Conservation (phyloP, 2,797 vertebrate species). For the Molossus molossus region DNA sequence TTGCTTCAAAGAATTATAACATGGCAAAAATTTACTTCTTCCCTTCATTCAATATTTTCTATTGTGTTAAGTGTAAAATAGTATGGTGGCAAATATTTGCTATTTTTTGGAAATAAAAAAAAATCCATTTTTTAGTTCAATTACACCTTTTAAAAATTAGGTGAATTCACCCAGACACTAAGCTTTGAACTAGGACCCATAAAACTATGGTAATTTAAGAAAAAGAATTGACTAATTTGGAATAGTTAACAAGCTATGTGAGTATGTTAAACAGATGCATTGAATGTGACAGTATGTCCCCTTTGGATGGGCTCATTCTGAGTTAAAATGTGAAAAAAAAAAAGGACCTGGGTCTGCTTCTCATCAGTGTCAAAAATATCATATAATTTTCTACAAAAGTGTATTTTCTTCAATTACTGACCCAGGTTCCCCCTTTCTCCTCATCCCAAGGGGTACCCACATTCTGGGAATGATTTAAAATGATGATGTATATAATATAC, state of each 20-base stretch:
- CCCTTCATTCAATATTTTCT: background rate
- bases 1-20: conserved; percentile 31
- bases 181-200: conserved; percentile 58
- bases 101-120: conserved; percentile 52
- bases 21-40: background rate
- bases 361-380: conserved; percentile 79
- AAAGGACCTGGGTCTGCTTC: conserved; percentile 69
- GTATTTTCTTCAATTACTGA: conserved; percentile 72
- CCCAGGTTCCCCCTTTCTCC: conserved; percentile 30
- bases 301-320: conserved; percentile 60
- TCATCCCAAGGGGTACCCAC: conserved; percentile 35
- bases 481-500: conserved; percentile 37
- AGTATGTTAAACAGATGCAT: conserved; percentile 77
- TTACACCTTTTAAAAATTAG: conserved; percentile 57
- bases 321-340: conserved; percentile 72
- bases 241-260: conserved; percentile 61
- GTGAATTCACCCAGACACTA: conserved; percentile 57
- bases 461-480: conserved; percentile 73
- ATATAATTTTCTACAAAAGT: conserved; percentile 74
- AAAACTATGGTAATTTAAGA: conserved; percentile 61
- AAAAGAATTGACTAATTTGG: conserved; percentile 77
- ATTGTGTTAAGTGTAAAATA: background rate
- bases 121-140: conserved; percentile 50
- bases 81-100: conserved; percentile 9
- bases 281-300: conserved; percentile 68